These are phyloP conservation scores for Drosophila quadrilineata DNA, from an alignment of 1,140 invertebrate genomes.

Conservation along the genomic window DNA sequence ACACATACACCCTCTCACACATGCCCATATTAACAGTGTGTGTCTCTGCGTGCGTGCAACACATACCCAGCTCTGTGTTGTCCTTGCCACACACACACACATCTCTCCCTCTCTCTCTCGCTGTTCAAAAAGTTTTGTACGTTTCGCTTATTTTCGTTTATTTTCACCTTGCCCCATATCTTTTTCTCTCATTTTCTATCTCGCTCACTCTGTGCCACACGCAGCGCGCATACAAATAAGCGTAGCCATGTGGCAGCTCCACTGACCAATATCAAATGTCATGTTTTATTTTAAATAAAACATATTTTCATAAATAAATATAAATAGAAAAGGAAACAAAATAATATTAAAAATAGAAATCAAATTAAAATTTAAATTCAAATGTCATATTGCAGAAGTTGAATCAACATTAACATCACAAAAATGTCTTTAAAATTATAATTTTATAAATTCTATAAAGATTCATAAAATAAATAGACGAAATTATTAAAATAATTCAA, in stretches of 20 bases:
- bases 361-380: no score
- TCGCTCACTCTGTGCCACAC: constrained; percentile 44
- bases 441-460: no score
- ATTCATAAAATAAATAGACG: no score
- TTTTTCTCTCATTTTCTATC: no score
- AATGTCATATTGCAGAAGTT: no score
- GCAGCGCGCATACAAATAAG: constrained; percentile 66
- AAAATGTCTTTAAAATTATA: no score
- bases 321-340: no score
- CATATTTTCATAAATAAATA: constrained; percentile 68
- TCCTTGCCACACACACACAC: background rate
- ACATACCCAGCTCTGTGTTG: constrained; percentile 1
- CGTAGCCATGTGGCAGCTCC: background rate
- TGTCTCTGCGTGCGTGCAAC: constrained; percentile 47
- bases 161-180: no score
- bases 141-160: constrained; percentile 68
- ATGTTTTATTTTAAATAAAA: constrained; percentile 70
- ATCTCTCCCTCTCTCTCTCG: background rate
- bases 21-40: background rate
- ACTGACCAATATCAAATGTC: no score
- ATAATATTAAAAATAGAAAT: no score
- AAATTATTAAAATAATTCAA: no score
- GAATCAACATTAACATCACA: no score
- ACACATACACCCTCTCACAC: constrained; percentile 5
- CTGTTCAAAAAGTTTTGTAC: background rate